A percentile compares a stretch with the other conserved stretches of the same genome.
These are phyloP conservation scores for Aphrocallistes beatrix DNA, from an alignment of 37 sponge, comb jelly and placozoan genomes.

Conservation along the genomic window DNA sequence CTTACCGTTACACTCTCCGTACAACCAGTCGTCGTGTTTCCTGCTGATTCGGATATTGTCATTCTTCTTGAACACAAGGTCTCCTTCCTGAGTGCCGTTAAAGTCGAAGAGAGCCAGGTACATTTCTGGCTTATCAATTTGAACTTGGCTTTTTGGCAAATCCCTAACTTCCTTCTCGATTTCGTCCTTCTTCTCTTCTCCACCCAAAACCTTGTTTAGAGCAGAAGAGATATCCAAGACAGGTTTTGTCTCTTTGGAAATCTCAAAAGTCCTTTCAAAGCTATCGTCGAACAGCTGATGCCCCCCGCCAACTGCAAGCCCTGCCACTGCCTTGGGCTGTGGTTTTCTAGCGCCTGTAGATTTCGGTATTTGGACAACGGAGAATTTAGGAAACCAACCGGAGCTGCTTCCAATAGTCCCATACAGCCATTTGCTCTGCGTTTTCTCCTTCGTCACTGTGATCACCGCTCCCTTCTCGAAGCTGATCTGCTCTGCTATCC, in stretches of 20 bases:
- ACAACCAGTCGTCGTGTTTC: not conserved
- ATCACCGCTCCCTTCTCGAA: conserved; percentile 80
- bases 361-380: not conserved
- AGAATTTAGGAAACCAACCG: not conserved
- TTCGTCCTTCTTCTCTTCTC: not conserved
- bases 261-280: not conserved
- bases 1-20: not conserved
- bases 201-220: not conserved
- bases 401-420: not conserved
- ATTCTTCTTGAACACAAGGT: not conserved
- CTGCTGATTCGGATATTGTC: not conserved
- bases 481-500: conserved; percentile 50
- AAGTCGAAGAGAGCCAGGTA: not conserved
- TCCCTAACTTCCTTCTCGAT: not conserved
- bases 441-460: conserved; percentile 47
- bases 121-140: not conserved
- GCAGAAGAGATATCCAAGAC: not conserved
- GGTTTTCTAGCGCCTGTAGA: not conserved
- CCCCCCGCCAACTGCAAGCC: not conserved
- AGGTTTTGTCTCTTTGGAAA: not conserved
- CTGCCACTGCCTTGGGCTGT: not conserved
- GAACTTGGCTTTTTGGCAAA: not conserved
- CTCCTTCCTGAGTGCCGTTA: not conserved
- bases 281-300: not conserved
- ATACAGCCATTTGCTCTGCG: conserved; percentile 13